Base-by-base conservation (phyloP, 2,113 vertebrate genomes). In the Emydocephalus ijimae region DNA sequence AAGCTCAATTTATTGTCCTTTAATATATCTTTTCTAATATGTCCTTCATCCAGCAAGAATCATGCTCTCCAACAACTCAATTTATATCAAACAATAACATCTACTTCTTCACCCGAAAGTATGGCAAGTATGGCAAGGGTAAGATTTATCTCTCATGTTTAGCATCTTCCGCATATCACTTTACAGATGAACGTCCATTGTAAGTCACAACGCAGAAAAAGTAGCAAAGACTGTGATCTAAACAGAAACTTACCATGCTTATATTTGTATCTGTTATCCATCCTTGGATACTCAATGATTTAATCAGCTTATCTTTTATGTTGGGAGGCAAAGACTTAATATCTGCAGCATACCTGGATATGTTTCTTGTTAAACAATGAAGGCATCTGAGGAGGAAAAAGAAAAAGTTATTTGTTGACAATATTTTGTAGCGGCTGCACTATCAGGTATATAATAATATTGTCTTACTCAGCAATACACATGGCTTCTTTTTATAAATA, bases 251-350 rank as follows among this genome's bases (percentile, higher is more conserved):
- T 98, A 99, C 98, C 98, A 98, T 97, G 88, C 97, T 95, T 90
- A 99, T 98, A 96, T 98, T 98, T 93, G 96, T 95, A 96, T 99
- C 98, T 15, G 97, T 98, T 95, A 99, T 97, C 85, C 95, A 97
- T 1, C 98, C 98, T 89, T 98, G 97, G 0, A 94, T 89, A 87
- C 98, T 98, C 98, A 98, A 98, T 90, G 98, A 97, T 89, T 97
- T 98, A 87, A 98, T 97, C 88, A 99, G 95, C 93, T 98, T 98
- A 94, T 98, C 98, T 95, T 99, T 99, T 93, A 98, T 95, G 94
- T 97, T 97, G 88, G 97, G 97, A 89, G 98, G 98, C 90, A 98
- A 94, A 57, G 96, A 94, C 57, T 97, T 97, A 92, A 98, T 97
- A 94, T 98, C 98, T 61, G 96, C 95, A 91, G 96, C 93, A 10